Conservation (phyloP, 92 coral and sea anemone species). For the Actinostola sp. region DNA sequence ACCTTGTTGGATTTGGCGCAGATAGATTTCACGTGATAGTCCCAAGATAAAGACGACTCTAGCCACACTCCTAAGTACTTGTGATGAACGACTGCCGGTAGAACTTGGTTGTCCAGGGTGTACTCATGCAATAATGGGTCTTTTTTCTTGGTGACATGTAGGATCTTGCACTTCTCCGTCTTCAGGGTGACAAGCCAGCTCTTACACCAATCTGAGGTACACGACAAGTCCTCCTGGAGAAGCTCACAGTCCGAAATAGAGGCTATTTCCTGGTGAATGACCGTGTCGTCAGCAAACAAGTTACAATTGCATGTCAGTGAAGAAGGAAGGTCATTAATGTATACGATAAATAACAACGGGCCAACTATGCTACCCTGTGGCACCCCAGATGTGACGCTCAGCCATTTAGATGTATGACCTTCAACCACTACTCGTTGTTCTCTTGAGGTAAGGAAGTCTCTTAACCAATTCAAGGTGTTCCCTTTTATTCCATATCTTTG, state of each 20-base stretch:
- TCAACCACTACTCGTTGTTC: slow-evolving; percentile 49
- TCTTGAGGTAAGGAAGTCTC: slow-evolving; percentile 29
- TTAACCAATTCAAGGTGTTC: slow-evolving; percentile 27
- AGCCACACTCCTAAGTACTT: slow-evolving; percentile 46
- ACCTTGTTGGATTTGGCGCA: slow-evolving; percentile 29
- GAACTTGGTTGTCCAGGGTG: slow-evolving; percentile 8
- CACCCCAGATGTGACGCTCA: slow-evolving; percentile 37
- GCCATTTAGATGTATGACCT: slow-evolving; percentile 35
- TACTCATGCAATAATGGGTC: slow-evolving; percentile 12
- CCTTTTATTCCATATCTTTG: slow-evolving; percentile 45
- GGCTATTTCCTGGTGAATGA: slow-evolving; percentile 16
- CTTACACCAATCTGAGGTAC: slow-evolving; percentile 27
- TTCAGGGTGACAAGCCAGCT: slow-evolving; percentile 27
- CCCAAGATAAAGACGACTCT: slow-evolving; percentile 24
- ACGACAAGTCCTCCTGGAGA: slow-evolving; percentile 26
- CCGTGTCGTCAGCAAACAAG: slow-evolving; percentile 62
- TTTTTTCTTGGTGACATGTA: slow-evolving; percentile 31
- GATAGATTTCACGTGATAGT: slow-evolving; percentile 36
- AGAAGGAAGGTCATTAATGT: slow-evolving; percentile 45
- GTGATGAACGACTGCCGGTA: slow-evolving; percentile 35
- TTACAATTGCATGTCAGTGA: too few species aligned
- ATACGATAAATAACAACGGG: slow-evolving; percentile 38
- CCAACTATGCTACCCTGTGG: slow-evolving; percentile 51
- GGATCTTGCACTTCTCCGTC: slow-evolving; percentile 45
- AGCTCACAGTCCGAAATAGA: neutral